Evolutionary conservation across 2,113 vertebrate species (phyloP), one percentile per base, ranked within the genome.

Genomic region (Strix aluco): DNA sequence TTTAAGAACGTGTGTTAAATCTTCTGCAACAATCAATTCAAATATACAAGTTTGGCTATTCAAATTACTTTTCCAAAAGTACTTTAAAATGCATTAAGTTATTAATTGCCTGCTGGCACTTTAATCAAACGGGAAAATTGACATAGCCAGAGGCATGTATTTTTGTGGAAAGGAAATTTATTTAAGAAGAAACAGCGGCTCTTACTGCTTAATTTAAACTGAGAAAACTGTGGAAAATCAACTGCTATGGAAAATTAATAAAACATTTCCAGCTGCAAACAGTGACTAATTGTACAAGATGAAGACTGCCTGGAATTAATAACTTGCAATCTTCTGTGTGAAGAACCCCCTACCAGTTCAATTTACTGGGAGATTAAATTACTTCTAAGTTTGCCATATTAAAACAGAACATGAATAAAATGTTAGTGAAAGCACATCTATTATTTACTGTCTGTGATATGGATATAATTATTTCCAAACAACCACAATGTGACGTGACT

Each of bases 401-500:
- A 99, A 98, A 98, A 98, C 98, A 98, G 98, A 98, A 98, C 98
- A 98, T 98, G 98, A 98, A 98, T 98, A 98, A 98, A 98, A 98
- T 92, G 98, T 98, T 98, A 98, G 98, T 94, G 98, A 98, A 98
- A 97, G 98, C 96, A 98, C 98, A 99, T 99, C 99, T 99, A 98
- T 98, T 98, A 98, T 99, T 99, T 99, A 99, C 99, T 98, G 98
- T 98, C 98, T 98, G 98, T 98, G 98, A 99, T 99, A 99, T 98
- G 98, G 98, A 98, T 99, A 99, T 99, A 98, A 99, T 99, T 99
- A 98, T 98, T 98, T 98, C 97, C 98, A 98, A 98, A 98, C 98
- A 98, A 98, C 98, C 96, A 98, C 98, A 98, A 98, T 98, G 97
- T 98, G 97, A 98, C 98, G 98, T 98, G 98, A 98, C 98, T 98